Evolutionary conservation across 2,888 invertebrate species (phyloP), one percentile per base, ranked within the genome.

Genomic region (Synergus itoensis): DNA sequence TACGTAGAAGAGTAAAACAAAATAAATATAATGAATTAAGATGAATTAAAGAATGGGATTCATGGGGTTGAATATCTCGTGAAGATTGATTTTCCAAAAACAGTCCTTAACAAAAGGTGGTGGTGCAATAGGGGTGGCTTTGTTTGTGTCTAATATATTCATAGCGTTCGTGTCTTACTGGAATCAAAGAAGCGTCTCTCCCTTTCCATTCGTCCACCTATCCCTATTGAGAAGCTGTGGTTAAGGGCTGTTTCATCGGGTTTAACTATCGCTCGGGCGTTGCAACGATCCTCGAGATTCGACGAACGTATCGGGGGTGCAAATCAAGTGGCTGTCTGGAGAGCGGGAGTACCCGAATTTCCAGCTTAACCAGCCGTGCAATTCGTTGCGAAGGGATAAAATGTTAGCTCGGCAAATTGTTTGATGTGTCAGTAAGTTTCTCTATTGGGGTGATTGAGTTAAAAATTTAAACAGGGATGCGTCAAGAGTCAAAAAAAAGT

Each of bases 141-240:
- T 89, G 88, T 88, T 89, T 89, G 87, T 83, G 83, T 80, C 87
- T 91, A 90, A 91, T 91, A 89, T 90, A 91, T 90, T 91, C 91
- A 91, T 91, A 89, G 90, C 85, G 86, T 87, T 85, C 84, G 87
- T 88, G 88, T 86, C 86, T 85, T 88, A 86, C 76, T 77, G 76
- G 78, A 79, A 78, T 77, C 67, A 77, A 77, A 82, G 81, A 78
- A 80, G 62, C 75, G 79, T 79, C 64, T 64, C 28, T 8, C 21
- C 63, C 76, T 64, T n/a, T 69, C 28, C 57, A 57, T 57, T 57
- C 18, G 18, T 57, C 18, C 48, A 63, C 64, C 79, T 69, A 62
- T 65, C 80, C 77, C 75, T 60, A 83, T 67, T 63, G 43, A 48
- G 60, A 78, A 78, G 76, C 78, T 78, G 82, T 60, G 80, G 82